These are phyloP conservation scores for Theretra japonica DNA, from an alignment of 2,888 invertebrate genomes.

Conservation along the genomic window DNA sequence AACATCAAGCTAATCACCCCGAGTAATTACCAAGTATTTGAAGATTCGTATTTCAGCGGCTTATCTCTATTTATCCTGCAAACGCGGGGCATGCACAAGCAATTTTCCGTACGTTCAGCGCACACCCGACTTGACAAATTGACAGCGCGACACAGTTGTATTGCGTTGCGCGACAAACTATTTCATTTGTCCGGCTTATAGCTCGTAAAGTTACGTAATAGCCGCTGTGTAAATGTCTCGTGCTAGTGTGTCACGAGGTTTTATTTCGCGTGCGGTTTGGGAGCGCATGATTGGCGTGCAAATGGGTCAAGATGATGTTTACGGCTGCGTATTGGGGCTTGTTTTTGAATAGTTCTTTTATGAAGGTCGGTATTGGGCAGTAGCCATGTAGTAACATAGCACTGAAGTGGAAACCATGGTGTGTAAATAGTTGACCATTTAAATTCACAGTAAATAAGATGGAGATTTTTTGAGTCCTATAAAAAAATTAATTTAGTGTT, in stretches of 20 bases:
- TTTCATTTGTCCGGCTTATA: slow-evolving; percentile 69
- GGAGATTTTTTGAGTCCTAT: too few relatives aligned
- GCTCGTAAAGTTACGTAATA: slow-evolving; percentile 56
- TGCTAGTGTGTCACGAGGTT: background rate
- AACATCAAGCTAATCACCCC: background rate
- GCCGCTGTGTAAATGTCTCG: slow-evolving; percentile 48
- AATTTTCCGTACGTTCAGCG: slow-evolving; percentile 29
- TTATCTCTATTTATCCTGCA: slow-evolving; percentile 24
- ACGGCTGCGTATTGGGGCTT: background rate
- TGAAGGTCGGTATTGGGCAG: background rate
- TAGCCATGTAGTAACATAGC: too few relatives aligned
- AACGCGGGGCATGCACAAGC: slow-evolving; percentile 23
- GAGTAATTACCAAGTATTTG: background rate
- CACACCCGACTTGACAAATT: slow-evolving; percentile 62
- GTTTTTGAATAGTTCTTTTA: background rate
- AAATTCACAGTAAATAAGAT: too few relatives aligned
- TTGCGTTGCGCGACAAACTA: slow-evolving; percentile 59
- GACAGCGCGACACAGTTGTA: slow-evolving; percentile 52
- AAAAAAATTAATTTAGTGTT: too few relatives aligned
- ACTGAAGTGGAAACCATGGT: too few relatives aligned
- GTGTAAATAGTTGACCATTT: too few relatives aligned
- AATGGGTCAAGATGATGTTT: background rate
- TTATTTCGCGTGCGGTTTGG: slow-evolving; percentile 14
- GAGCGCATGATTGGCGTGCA: background rate
- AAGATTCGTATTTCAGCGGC: background rate